Conservation (phyloP, 1,140 invertebrate species). For the Pteromalus puparum region DNA sequence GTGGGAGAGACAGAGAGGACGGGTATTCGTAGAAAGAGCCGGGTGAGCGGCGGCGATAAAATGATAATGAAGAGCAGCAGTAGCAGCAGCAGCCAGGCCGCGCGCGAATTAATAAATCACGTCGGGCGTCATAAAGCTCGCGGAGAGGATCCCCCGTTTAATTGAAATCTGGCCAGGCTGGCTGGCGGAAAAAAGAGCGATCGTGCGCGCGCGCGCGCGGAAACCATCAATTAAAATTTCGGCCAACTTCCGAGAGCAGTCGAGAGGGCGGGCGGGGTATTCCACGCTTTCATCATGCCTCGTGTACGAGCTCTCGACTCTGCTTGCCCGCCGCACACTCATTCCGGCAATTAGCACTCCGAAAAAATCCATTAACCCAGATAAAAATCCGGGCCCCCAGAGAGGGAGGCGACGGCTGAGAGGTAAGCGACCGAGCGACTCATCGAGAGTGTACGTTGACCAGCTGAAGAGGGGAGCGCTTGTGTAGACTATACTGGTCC, state of each 20-base stretch:
- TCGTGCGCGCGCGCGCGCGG: conserved; percentile 3
- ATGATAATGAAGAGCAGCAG: conserved; percentile 1
- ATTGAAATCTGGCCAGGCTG: background rate
- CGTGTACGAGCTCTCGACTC: background rate
- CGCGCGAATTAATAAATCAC: background rate
- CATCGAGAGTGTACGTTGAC: background rate
- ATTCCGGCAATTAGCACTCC: conserved; percentile 38
- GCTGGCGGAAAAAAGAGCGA: background rate
- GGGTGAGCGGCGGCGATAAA: background rate
- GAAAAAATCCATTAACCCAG: conserved; percentile 46
- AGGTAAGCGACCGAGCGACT: background rate
- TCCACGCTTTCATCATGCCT: background rate
- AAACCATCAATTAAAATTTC: conserved; percentile 47
- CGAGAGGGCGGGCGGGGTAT: background rate
- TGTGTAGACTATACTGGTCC: background rate
- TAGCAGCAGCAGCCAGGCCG: background rate
- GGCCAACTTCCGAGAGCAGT: background rate
- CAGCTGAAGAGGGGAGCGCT: background rate
- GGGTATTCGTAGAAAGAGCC: background rate
- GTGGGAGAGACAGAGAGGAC: background rate
- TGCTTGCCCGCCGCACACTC: background rate
- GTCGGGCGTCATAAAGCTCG: background rate
- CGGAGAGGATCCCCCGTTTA: background rate
- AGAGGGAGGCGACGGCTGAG: background rate
- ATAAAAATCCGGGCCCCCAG: background rate